These are phyloP conservation scores for Helicolenus hilgendorfi DNA, from an alignment of 2,797 vertebrate species.

Conservation along the genomic window DNA sequence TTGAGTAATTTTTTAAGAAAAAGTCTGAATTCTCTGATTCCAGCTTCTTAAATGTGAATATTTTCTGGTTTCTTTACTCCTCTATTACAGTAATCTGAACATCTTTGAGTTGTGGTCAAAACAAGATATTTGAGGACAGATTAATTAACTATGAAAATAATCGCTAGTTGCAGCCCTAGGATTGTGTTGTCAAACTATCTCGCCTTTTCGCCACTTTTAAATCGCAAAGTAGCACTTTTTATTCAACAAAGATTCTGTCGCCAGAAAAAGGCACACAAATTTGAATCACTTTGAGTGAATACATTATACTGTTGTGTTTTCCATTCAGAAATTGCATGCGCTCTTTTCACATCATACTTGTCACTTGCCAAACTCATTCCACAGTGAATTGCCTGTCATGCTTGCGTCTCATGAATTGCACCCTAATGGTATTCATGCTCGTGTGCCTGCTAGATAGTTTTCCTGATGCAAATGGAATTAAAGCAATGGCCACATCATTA, in stretches of 20 bases:
- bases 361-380: conserved; percentile 11
- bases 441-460: conserved; percentile 52
- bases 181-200: not conserved
- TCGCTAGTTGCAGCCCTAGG: too few species aligned
- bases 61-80: too few species aligned
- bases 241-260: not conserved
- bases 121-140: too few species aligned
- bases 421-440: conserved; percentile 54
- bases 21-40: too few species aligned
- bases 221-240: not conserved
- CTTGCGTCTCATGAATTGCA: conserved; percentile 14
- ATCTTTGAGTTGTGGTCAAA: too few species aligned
- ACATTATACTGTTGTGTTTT: not conserved
- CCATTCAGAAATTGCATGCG: not conserved
- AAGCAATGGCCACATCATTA: conserved; percentile 66
- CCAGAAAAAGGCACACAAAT: not conserved
- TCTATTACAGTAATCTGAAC: too few species aligned
- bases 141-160: too few species aligned
- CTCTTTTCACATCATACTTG: not conserved
- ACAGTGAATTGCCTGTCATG: conserved; percentile 2
- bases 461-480: conserved; percentile 59
- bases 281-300: not conserved
- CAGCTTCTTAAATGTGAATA: too few species aligned
- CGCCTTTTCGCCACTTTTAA: not conserved
- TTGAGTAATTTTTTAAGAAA: too few species aligned